Evolutionary conservation across 2,113 vertebrate species (phyloP).

Genomic region (Perognathus longimembris): DNA sequence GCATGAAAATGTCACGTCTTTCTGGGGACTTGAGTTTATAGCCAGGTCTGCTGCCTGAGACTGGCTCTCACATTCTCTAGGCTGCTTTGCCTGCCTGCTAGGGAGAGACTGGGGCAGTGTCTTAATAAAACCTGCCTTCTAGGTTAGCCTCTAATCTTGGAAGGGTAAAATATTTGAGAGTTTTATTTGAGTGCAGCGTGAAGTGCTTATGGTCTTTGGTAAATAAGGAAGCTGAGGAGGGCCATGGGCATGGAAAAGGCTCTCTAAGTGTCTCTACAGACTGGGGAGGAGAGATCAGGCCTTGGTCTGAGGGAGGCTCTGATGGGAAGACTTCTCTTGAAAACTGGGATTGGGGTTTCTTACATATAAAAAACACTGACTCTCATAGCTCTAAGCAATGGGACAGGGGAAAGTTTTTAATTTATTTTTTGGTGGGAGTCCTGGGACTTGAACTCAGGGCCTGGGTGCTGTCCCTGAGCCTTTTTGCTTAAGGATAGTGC

Average conservation of each 20-base stretch:
- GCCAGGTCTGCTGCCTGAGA: not conserved
- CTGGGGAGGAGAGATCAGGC: not conserved
- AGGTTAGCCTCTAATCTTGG: not conserved
- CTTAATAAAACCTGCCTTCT: constrained; percentile 15
- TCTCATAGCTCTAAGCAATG: not conserved
- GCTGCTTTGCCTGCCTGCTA: not conserved
- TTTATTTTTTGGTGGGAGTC: too few relatives aligned
- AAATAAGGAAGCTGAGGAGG: not conserved
- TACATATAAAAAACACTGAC: not conserved
- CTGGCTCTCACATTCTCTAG: not conserved
- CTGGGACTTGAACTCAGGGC: too few relatives aligned
- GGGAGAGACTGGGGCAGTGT: not conserved
- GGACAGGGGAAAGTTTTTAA: not conserved
- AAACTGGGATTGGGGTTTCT: not conserved
- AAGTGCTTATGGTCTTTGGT: not conserved
- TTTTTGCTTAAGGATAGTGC: too few relatives aligned
- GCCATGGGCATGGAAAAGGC: too few relatives aligned
- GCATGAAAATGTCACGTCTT: constrained; percentile 7
- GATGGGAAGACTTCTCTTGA: not conserved
- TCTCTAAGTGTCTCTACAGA: not conserved
- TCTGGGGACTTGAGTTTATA: not conserved
- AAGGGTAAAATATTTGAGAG: constrained; percentile 10
- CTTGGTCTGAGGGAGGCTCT: not conserved
- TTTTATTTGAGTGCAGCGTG: not conserved
- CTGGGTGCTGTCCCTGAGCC: too few relatives aligned